Evolutionary conservation across 2,888 invertebrate genomes (phyloP), one percentile per base, ranked within the genome.

Genomic region (Cotesia congregata): DNA sequence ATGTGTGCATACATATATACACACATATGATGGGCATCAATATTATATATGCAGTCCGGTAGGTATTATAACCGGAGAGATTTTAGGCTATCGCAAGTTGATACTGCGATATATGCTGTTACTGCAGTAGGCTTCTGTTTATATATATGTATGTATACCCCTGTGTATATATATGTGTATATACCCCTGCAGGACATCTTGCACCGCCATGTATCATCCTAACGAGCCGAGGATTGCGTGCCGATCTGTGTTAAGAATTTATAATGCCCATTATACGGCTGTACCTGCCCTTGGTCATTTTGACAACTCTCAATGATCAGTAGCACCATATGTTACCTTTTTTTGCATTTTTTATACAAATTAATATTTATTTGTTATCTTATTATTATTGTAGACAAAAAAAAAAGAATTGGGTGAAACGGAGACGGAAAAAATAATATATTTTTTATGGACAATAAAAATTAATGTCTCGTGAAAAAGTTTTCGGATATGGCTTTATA

Each of bases 221-320:
- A 89, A 88, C 88, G 88, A 88, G 88, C 86, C 85, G 85, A 82
- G 87, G 85, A 89, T 89, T 88, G 89, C 89, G 89, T 89, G 89
- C 88, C 88, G 88, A 89, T 89, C 88, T 89, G 88, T 87, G 88
- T 88, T 87, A 86, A 87, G 87, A 86, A 88, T 88, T 89, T 87
- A 87, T 88, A 88, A 88, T 88, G 86, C 61, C 62, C 64, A 50
- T 65, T 30, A 38, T 65, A 30, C 38, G 38, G 65, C 65, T 65
- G 65, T 65, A 65, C 65, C 20, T 65, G 30, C 65, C 38, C 65
- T 65, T 62, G 15, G 65, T 50, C 50, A 50, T 50, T 50, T 50
- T 50, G 50, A 50, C 50, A 50, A 50, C 9, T 50, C 50, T 50
- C 50, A 50, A 50, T 50, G 50, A 50, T 50, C 50, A 50, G 50